These are phyloP conservation scores for Mesorhabditis spiculigera DNA, from an alignment of 2,888 invertebrate genomes.

Conservation along the genomic window DNA sequence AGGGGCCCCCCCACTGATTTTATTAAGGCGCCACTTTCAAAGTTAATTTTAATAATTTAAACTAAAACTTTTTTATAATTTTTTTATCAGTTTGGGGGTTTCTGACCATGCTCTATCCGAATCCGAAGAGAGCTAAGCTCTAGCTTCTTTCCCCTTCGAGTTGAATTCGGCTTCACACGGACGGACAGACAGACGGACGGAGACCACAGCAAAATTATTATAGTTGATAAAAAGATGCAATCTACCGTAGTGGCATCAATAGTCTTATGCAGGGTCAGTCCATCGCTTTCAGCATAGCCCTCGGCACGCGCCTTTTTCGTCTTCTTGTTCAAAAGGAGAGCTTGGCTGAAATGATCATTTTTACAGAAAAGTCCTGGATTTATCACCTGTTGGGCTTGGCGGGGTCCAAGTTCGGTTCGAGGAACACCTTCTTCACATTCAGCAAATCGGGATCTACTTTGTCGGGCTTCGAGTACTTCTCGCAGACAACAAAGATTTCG, in stretches of 20 bases:
- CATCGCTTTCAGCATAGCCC: constrained; percentile 80
- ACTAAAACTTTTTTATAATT: no score
- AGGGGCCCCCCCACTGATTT: no score
- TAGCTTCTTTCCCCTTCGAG: no score
- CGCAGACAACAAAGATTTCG: constrained; percentile 97
- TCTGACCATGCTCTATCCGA: no score
- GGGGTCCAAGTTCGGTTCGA: constrained; percentile 42
- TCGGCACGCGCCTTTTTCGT: constrained; percentile 75
- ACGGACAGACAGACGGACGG: no score
- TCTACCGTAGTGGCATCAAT: constrained; percentile 59
- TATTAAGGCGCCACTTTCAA: no score
- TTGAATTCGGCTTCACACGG: no score
- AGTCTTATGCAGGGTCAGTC: constrained; percentile 37
- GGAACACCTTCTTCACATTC: constrained; percentile 89
- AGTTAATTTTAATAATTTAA: no score
- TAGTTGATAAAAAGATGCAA: not conserved
- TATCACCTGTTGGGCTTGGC: constrained; percentile 38
- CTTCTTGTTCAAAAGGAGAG: constrained; percentile 59
- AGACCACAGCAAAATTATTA: no score
- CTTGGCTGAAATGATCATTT: constrained; percentile 19
- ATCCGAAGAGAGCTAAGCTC: no score
- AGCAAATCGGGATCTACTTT: constrained; percentile 81
- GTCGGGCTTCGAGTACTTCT: constrained; percentile 82
- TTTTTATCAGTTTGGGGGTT: no score
- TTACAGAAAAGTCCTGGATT: constrained; percentile 7